Evolutionary conservation across 1,140 invertebrate species (phyloP), one percentile per base, ranked within the genome.

Genomic region (Drosophila parvula): DNA sequence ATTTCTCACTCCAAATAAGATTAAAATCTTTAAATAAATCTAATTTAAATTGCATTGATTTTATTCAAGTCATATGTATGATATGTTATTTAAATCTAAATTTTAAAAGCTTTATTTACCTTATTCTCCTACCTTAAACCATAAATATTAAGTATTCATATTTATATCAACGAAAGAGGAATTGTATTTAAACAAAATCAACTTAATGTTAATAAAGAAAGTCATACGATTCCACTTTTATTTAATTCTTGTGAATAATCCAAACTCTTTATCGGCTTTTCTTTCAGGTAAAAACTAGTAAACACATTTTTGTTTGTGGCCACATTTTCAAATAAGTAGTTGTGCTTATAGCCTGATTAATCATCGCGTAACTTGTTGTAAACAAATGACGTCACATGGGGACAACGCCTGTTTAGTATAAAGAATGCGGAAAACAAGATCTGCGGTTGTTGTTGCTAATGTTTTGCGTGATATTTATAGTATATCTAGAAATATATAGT

Each of bases 321-420:
- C 32, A 2, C 2, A 12, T 36, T 61, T 61, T 9, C 4, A n/a
- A 28, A 18, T 16, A n/a, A 32, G 27, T 7, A 11, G 30, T 12
- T 28, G 3, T 34, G 18, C 64, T 28, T 44, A 44, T 12, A 34
- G 47, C 38, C 16, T 65, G 61, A 69, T 67, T 63, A 61, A 7
- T 67, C 61, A 69, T 34, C 63, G 12, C 43, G 38, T 36, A 55
- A 41, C 51, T 51, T 55, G 68, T 34, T 90, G 81, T 89, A 90
- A 89, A 90, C 85, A 89, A 89, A 75, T 85, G 84, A 89, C 78
- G 81, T 90, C 81, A 90, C 67, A 62, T 10, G 9, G 56, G 57
- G 27, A 38, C 59, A 70, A 78, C 61, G 58, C 40, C 51, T 58
- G 68, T 64, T 67, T 60, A 48, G 18, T 41, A 57, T 36, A 12